Percentiles rank a stretch among this genome's conserved stretches.
phyloP scores from a whole-genome alignment of 2,797 vertebrate species.

The Pachyuromys duprasi region DNA sequence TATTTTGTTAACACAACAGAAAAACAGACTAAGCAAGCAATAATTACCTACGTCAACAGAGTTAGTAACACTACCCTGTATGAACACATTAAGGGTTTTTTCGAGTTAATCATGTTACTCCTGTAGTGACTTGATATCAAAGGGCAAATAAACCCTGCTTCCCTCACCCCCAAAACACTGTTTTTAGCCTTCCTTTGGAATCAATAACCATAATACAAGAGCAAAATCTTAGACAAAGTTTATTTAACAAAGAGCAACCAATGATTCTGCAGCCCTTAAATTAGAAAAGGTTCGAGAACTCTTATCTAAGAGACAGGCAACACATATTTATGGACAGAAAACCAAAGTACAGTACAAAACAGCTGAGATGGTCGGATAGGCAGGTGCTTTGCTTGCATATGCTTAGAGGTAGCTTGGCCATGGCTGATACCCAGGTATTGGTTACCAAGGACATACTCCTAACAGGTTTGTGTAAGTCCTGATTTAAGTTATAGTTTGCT shows the following conservation, averaged over 20 bases:
- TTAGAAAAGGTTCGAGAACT: neutral
- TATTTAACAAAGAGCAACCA: neutral
- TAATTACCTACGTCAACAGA: neutral
- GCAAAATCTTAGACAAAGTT: neutral
- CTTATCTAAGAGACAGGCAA: neutral
- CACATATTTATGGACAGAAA: neutral
- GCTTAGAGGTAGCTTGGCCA: neutral
- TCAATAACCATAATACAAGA: neutral
- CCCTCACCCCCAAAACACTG: neutral
- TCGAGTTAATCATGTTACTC: slow-evolving; percentile 23
- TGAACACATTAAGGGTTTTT: neutral
- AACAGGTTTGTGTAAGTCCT: neutral
- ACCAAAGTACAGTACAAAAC: neutral
- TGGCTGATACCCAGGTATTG: neutral
- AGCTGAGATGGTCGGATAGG: neutral
- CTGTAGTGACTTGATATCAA: neutral
- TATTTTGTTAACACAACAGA: neutral
- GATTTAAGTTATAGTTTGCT: neutral
- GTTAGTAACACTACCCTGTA: neutral
- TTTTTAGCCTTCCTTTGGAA: neutral
- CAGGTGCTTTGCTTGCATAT: neutral
- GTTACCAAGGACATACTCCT: neutral
- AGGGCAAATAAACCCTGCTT: neutral
- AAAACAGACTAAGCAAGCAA: neutral
- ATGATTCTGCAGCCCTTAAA: neutral